phyloP scores from a whole-genome alignment of 2,888 invertebrate genomes.

The Phorcus lineatus region DNA sequence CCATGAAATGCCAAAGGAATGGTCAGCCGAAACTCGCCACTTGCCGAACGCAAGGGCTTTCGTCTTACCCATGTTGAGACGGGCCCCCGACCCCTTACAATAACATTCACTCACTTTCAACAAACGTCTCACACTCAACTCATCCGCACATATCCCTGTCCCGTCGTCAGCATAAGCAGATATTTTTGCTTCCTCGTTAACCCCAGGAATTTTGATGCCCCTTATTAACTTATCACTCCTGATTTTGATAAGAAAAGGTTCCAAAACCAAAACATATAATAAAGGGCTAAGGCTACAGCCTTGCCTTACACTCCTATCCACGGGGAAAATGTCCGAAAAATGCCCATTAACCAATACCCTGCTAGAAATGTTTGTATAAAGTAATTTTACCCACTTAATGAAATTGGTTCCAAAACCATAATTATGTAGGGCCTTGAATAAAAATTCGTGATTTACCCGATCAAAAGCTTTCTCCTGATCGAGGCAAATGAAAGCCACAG shows the following conservation, averaged over 20 bases:
- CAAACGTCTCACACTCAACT: conserved; percentile 8
- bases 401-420: conserved; percentile 47
- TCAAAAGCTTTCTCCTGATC: conserved; percentile 57
- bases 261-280: conserved; percentile 21
- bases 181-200: conserved; percentile 25
- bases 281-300: conserved; percentile 24
- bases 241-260: conserved; percentile 22
- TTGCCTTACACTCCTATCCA: conserved; percentile 9
- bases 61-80: conserved; percentile 26
- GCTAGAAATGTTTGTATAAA: conserved; percentile 43
- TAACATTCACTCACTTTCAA: conserved; percentile 17
- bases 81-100: conserved; percentile 17
- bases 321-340: conserved; percentile 31
- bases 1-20: conserved; percentile 35
- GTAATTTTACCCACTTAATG: conserved; percentile 43
- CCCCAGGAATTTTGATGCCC: neutral
- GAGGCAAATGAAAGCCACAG: conserved; percentile 42
- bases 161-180: conserved; percentile 35
- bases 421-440: conserved; percentile 38
- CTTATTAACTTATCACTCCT: neutral
- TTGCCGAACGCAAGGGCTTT: conserved; percentile 21
- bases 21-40: conserved; percentile 17
- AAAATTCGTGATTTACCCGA: conserved; percentile 43
- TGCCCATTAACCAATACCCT: conserved; percentile 41
- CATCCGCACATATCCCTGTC: conserved; percentile 15